phyloP scores from a whole-genome alignment of 2,113 vertebrate genomes.

The Malurus melanocephalus region DNA sequence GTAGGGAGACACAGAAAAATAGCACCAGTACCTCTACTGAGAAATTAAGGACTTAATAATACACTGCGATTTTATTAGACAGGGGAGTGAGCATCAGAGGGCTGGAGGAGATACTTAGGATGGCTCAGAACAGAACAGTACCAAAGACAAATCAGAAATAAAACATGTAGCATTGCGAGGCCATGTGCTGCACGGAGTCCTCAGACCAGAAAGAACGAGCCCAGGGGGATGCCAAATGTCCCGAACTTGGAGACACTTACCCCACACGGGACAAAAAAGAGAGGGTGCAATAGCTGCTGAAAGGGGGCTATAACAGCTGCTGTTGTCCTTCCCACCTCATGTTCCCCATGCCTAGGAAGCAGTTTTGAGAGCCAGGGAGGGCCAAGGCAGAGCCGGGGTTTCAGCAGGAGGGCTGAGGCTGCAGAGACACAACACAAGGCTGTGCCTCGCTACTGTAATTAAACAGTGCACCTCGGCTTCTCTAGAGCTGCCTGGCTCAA shows the following conservation, averaged over 20 bases:
- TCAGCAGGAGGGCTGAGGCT: background rate
- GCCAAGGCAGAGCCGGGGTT: background rate
- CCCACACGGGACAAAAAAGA: background rate
- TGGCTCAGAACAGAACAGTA: background rate
- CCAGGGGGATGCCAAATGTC: background rate
- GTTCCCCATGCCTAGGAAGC: background rate
- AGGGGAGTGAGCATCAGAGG: background rate
- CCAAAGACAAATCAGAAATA: background rate
- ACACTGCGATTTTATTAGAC: slow-evolving; percentile 23
- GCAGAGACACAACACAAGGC: fast-evolving
- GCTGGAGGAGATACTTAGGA: background rate
- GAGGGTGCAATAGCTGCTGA: background rate
- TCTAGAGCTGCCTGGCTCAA: background rate
- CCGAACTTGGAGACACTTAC: background rate
- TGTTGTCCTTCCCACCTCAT: background rate
- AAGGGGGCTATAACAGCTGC: background rate
- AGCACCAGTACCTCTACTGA: background rate
- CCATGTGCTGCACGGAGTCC: background rate
- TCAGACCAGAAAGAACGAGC: fast-evolving
- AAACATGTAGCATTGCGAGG: background rate
- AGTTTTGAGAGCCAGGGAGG: background rate
- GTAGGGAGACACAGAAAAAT: slow-evolving; percentile 17
- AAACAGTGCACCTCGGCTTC: background rate
- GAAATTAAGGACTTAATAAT: slow-evolving; percentile 46
- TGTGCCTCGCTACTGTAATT: background rate